Base-by-base conservation (phyloP, 2,888 invertebrate genomes). In the Glaucopsyche alexis region DNA sequence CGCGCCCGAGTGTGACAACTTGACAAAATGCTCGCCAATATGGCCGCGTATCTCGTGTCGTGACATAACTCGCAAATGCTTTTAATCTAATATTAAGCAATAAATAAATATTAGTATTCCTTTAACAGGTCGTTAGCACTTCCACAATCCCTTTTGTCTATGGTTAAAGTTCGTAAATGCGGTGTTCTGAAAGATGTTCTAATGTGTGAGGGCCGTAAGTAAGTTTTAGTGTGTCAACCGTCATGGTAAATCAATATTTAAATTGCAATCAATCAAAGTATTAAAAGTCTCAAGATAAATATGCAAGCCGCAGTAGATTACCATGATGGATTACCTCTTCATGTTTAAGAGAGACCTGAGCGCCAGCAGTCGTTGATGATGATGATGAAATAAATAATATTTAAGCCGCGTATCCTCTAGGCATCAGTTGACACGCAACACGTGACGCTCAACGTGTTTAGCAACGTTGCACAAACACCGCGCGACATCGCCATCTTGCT, bases 51-150 rank as follows among this genome's bases (percentile, higher is more conserved):
- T 60, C 29, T 29, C 11, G 19, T 60, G 60, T 29, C 19, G 19
- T 60, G 60, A 38, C 60, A 60, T 60, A 60, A 14, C 60, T 38
- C 13, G 38, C 38, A 13, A 60, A 60, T 60, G 60, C 60, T 60
- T 60, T 60, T 60, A 60, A 29, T 60, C 29, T 60, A 60, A 38
- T 60, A 60, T 60, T 60, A 60, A 19, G 29, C 19, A 60, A 60
- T 29, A 19, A 60, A 29, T 60, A 1, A 29, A 29, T 29, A 29
- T 29, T 29, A 29, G 29, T 29, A 60, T 60, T 6, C 13, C 19
- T 29, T 29, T 29, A 29, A 4, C 1, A 11, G 11, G 29, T 60
- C 13, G 55, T 60, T 29, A 16, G 19, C 13, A 60, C 11, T 29
- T 60, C 8, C 11, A 29, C 29, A 29, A 29, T 29, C 29, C 2